Evolutionary conservation across 2,888 invertebrate species (phyloP), one percentile per base, ranked within the genome.

Genomic region (Polyploca ridens): DNA sequence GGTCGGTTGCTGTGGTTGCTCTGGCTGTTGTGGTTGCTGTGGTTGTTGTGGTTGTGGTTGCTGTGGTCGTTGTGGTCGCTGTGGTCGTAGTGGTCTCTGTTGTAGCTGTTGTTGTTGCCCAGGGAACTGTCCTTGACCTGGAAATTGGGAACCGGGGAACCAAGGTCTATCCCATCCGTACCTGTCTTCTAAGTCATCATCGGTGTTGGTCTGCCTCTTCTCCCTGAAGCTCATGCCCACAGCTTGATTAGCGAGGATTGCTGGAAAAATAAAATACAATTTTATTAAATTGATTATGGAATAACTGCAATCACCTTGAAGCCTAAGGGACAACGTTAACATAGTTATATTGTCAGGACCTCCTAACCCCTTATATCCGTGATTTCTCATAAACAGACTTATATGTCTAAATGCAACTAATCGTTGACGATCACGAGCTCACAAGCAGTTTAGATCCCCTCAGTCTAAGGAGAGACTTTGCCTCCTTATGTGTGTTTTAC

Each of bases 171-270:
- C 70, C 75, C 73, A 82, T 11, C 84, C 88, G 35, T 90, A 91
- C 68, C 88, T 87, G 63, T 91, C 90, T 5, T 91, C 91, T 63
- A 91, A 70, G 14, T 79, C 77, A 3, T 74, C 74, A 14, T 75
- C 71, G 19, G 70, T 66, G 33, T 63, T 44, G 4, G 75, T 62
- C 67, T 91, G 88, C 3, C 83, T 81, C 65, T 78, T 84, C 35
- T 79, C 74, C 64, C 88, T 83, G 19, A 83, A 67, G 65, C 70
- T 73, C 76, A 81, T 76, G 19, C 82, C 81, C 41, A 83, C 64
- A 0, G 77, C 80, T 54, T 75, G 77, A 44, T 75, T 77, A 60
- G 76, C 64, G 33, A 85, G 62, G 2, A 89, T 61, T 66, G 78
- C 90, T 90, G 84, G 54, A 41, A 41, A 82, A 68, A 16, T 63